Conservation (phyloP, 2,888 invertebrate genomes). For the Mimas tiliae region DNA sequence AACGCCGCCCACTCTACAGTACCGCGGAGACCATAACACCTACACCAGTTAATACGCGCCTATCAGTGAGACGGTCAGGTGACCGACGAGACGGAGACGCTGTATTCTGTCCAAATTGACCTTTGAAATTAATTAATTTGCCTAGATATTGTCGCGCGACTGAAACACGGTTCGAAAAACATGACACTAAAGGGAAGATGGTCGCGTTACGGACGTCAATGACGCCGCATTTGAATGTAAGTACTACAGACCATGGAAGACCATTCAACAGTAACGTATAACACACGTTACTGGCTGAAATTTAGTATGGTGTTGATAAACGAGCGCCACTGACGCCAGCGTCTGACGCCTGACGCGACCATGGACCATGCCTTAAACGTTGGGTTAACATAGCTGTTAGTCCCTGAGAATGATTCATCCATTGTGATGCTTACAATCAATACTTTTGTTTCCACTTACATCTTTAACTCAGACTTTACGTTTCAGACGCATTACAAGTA, state of each 20-base stretch:
- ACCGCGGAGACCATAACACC: constrained; percentile 45
- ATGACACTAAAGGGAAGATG: not conserved
- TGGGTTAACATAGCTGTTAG: too few species aligned
- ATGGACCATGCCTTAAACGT: too few species aligned
- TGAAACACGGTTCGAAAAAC: not conserved
- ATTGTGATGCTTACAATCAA: not conserved
- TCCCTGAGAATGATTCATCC: not conserved
- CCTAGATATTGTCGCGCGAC: constrained; percentile 35
- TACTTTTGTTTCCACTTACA: not conserved
- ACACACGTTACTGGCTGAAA: too few species aligned
- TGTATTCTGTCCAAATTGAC: constrained; percentile 32
- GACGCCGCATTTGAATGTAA: too few species aligned
- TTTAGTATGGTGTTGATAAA: too few species aligned
- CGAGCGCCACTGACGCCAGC: too few species aligned
- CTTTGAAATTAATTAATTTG: constrained; percentile 9
- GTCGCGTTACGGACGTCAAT: too few species aligned
- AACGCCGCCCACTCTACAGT: constrained; percentile 42
- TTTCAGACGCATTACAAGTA: constrained; percentile 4
- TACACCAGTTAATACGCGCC: constrained; percentile 40
- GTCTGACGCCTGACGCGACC: too few species aligned
- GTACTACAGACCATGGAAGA: too few species aligned
- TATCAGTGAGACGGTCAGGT: constrained; percentile 58
- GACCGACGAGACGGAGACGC: constrained; percentile 33
- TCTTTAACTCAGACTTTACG: not conserved
- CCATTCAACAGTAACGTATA: too few species aligned